Evolutionary conservation across 1,140 invertebrate species (phyloP).

Genomic region (Platyscapa corneri): DNA sequence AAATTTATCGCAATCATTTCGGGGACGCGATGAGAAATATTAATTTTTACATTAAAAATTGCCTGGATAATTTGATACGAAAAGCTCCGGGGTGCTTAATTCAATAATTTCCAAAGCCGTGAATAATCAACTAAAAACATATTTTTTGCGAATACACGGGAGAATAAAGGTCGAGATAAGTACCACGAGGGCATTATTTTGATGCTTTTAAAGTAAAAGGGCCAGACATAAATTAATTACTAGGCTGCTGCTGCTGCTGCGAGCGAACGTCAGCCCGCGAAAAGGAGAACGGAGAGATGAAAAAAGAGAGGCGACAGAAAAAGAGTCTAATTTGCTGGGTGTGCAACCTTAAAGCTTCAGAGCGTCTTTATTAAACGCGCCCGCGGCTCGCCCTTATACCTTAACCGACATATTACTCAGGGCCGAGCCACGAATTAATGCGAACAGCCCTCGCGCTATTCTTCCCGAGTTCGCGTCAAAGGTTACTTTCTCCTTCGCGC

Average conservation of each 20-base stretch:
- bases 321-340: constrained; percentile 55
- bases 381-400: constrained; percentile 56
- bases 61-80: no score
- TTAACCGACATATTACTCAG: constrained; percentile 61
- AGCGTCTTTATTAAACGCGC: constrained; percentile 65
- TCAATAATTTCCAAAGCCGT: background rate
- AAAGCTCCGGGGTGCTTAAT: no score
- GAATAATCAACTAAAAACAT: constrained; percentile 8
- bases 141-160: background rate
- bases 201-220: constrained; percentile 22
- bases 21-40: no score
- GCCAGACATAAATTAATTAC: constrained; percentile 41
- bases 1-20: background rate
- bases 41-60: no score
- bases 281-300: background rate
- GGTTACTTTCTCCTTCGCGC: constrained; percentile 13
- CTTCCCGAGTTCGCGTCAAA: constrained; percentile 30
- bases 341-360: constrained; percentile 53
- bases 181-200: constrained; percentile 13
- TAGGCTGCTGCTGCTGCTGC: background rate
- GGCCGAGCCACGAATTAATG: constrained; percentile 45
- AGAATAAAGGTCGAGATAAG: background rate
- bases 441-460: constrained; percentile 15
- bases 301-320: background rate
- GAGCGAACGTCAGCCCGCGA: background rate